Conservation (phyloP, 2,888 invertebrate species). For the Phalera bucephala region DNA sequence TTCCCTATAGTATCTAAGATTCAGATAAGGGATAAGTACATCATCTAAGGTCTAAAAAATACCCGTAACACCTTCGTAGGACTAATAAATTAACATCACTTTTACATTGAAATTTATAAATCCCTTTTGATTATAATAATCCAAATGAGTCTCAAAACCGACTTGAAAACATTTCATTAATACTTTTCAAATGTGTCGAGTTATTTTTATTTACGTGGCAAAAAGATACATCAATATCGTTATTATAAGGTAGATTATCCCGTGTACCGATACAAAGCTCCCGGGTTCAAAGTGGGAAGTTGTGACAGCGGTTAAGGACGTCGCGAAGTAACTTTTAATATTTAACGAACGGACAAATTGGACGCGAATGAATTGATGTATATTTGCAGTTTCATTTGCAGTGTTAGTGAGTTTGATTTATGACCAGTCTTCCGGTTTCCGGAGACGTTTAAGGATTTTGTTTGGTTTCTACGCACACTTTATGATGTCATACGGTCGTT, state of each 20-base stretch:
- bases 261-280: neutral
- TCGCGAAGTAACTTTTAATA: slow-evolving; percentile 44
- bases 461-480: neutral
- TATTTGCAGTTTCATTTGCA: slow-evolving; percentile 19
- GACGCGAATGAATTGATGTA: slow-evolving; percentile 31
- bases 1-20: no score
- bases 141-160: neutral
- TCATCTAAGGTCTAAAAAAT: no score
- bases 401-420: slow-evolving; percentile 10
- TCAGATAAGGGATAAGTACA: no score
- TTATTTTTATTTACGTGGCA: neutral
- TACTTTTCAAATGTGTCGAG: neutral
- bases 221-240: neutral
- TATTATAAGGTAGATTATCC: neutral
- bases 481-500: neutral
- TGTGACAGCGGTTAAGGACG: slow-evolving; percentile 43
- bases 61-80: no score
- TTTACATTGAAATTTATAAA: neutral
- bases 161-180: neutral
- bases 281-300: slow-evolving; percentile 31
- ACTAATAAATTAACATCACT: neutral
- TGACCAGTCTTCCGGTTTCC: neutral
- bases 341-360: slow-evolving; percentile 40
- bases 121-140: neutral
- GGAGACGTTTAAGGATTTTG: neutral